Evolutionary conservation across 2,113 vertebrate species (phyloP).

Genomic region (Lethenteron reissneri): DNA sequence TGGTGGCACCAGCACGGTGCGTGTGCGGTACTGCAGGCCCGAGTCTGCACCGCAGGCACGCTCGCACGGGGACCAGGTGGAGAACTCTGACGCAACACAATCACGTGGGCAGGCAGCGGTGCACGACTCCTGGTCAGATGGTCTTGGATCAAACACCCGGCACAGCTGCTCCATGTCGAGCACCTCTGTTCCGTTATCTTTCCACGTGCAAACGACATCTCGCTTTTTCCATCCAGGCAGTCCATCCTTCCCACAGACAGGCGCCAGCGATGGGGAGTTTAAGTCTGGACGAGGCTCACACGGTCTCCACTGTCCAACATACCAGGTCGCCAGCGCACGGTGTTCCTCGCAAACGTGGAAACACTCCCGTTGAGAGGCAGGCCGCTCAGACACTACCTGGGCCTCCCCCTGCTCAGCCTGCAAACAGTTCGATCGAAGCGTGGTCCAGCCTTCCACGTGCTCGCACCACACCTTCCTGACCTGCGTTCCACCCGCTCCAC

Average conservation of each 20-base stretch:
- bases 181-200: conserved; percentile 38
- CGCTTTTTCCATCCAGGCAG: conserved; percentile 71
- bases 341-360: conserved; percentile 88
- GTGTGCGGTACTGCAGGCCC: conserved; percentile 37
- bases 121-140: conserved; percentile 53
- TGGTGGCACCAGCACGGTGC: conserved; percentile 40
- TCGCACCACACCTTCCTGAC: conserved; percentile 64
- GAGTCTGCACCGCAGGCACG: conserved; percentile 25
- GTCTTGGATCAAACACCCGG: conserved; percentile 48
- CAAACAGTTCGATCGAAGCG: conserved; percentile 49
- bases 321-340: conserved; percentile 67
- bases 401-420: conserved; percentile 38
- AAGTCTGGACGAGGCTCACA: conserved; percentile 32
- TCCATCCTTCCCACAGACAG: conserved; percentile 41
- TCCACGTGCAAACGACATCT: conserved; percentile 40
- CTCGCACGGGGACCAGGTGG: conserved; percentile 49
- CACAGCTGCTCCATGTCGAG: conserved; percentile 34
- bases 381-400: conserved; percentile 17
- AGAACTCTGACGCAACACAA: conserved; percentile 63
- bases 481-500: conserved; percentile 49
- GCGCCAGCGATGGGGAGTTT: conserved; percentile 19
- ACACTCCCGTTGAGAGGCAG: conserved; percentile 24
- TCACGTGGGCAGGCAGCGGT: conserved; percentile 73
- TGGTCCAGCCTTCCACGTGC: conserved; percentile 65
- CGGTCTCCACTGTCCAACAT: conserved; percentile 47